Base-by-base conservation (phyloP, 1,140 invertebrate species). In the Aphaenogaster floridana region DNA sequence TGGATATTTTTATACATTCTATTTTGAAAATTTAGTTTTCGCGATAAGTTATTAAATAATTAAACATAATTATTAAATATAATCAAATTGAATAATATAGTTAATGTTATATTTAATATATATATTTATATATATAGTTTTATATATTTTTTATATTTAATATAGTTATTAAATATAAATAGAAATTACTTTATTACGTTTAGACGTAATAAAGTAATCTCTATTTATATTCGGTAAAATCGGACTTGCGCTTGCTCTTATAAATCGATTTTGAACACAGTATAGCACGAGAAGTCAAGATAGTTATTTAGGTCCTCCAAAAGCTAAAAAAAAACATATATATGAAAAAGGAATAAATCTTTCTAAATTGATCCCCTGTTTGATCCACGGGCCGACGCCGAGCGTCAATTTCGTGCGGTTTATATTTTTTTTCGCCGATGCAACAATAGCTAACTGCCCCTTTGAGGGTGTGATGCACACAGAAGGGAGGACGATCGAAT, bases 371-470 rank as follows among this genome's bases (percentile, higher is more conserved):
- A 81, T 79, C 66, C 66, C 66, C 68, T 13, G 42, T 42, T 57
- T 21, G 79, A 81, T 81, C 21, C 50, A 64, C 64, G 8, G 34
- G 0, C 45, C 45, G 15, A 69, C 61, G 36, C 48, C 9, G 36
- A 8, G 36, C 79, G 79, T 72, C 79, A 54, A 81, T 81, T 81
- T 81, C 50, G 79, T 66, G 66, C 39, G 66, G 42, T 71, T 81
- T 57, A 81, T 81, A 48, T 78, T 81, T 80, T 50, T 57, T 21
- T 39, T 9, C 21, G 61, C 45, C 59, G 45, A 79, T 68, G 15
- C 79, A 45, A 83, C 68, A 83, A 83, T 83, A 61, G 68, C 42
- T 48, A 74, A 83, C 80, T 61, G 80, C 54, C 68, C 68, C 54
- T 83, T 83, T 83, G 80, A 83, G 80, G 80, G 42, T 28, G 79